These are phyloP conservation scores for Zalophus californianus DNA, from an alignment of 2,797 vertebrate species.

Conservation along the genomic window DNA sequence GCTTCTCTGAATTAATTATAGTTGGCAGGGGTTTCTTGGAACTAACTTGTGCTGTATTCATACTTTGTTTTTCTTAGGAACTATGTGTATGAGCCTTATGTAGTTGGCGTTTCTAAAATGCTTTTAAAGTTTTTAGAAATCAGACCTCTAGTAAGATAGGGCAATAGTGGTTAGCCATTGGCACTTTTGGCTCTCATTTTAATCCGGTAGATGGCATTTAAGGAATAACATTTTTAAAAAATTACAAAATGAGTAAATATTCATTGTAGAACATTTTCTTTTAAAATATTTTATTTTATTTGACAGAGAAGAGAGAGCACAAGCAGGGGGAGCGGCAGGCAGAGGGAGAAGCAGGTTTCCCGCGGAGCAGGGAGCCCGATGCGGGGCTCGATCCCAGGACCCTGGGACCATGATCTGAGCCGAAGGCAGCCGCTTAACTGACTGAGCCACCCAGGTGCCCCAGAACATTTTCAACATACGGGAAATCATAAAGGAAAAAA, in stretches of 20 bases:
- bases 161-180: not conserved
- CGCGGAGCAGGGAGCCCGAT: too few species aligned
- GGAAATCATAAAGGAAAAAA: not conserved
- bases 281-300: too few species aligned
- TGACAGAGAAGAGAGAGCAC: too few species aligned
- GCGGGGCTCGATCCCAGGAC: too few species aligned
- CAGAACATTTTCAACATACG: not conserved
- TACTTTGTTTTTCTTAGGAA: not conserved
- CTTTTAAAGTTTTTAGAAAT: not conserved
- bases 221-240: not conserved
- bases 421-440: too few species aligned
- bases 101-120: conserved; percentile 32
- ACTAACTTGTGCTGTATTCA: conserved; percentile 10
- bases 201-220: not conserved
- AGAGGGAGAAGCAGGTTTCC: too few species aligned
- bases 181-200: conserved; percentile 45
- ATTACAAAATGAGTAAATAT: not conserved
- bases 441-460: too few species aligned
- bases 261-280: not conserved
- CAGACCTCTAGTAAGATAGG: not conserved
- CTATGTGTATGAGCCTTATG: not conserved
- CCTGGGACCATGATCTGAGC: too few species aligned
- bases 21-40: conserved; percentile 59
- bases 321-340: too few species aligned
- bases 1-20: conserved; percentile 61